These are phyloP conservation scores for Abscondita cerata DNA, from an alignment of 2,888 invertebrate species.

Conservation along the genomic window DNA sequence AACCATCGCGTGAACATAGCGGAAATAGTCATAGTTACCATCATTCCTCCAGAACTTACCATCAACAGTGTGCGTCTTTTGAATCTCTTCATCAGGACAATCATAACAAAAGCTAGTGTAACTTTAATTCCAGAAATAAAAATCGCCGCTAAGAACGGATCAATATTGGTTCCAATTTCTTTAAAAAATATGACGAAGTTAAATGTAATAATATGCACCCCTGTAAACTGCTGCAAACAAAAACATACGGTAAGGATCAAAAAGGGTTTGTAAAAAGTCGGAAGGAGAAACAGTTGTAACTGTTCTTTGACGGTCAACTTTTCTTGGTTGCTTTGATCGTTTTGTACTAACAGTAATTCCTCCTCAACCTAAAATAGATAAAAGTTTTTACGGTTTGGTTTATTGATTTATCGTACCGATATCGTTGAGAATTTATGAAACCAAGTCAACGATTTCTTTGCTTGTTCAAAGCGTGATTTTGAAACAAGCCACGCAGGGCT, in stretches of 20 bases:
- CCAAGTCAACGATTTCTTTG: slow-evolving; percentile 61
- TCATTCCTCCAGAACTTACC: slow-evolving; percentile 62
- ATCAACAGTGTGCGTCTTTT: slow-evolving; percentile 62
- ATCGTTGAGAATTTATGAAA: no score
- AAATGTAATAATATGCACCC: slow-evolving; percentile 69
- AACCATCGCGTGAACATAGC: slow-evolving; percentile 60
- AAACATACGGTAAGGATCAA: slow-evolving; percentile 63
- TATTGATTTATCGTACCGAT: no score
- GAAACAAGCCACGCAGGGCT: slow-evolving; percentile 66
- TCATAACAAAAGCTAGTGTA: slow-evolving; percentile 63
- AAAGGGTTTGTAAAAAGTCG: slow-evolving; percentile 67
- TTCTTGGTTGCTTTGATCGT: slow-evolving; percentile 58
- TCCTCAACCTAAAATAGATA: slow-evolving; percentile 56
- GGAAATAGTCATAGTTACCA: slow-evolving; percentile 62
- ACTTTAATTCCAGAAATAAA: slow-evolving; percentile 63
- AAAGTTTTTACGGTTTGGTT: no score
- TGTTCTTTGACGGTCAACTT: slow-evolving; percentile 53
- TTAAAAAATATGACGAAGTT: slow-evolving; percentile 66
- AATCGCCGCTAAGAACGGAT: slow-evolving; percentile 46
- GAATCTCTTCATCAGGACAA: slow-evolving; percentile 61
- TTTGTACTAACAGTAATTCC: slow-evolving; percentile 61
- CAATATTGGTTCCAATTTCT: slow-evolving; percentile 42
- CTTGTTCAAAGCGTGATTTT: slow-evolving; percentile 62
- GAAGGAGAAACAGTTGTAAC: slow-evolving; percentile 59
- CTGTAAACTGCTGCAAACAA: slow-evolving; percentile 66